Evolutionary conservation across 2,888 invertebrate genomes (phyloP).

Genomic region (Sminthurides aquaticus): DNA sequence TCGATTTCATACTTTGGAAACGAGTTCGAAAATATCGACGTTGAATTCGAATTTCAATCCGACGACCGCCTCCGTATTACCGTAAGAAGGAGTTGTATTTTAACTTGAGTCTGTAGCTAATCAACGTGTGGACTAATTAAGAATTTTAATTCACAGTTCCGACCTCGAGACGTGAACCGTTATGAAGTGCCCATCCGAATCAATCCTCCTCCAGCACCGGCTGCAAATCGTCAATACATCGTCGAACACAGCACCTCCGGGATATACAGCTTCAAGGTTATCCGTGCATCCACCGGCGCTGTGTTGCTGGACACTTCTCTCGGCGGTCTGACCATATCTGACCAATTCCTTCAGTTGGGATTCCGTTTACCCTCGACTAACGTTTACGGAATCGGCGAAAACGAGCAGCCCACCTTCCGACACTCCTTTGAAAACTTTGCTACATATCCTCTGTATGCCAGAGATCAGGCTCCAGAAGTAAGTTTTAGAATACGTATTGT

Average conservation of each 20-base stretch:
- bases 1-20: conserved; percentile 16
- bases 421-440: conserved; percentile 46
- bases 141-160: not conserved
- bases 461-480: conserved; percentile 45
- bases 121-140: not conserved
- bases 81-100: conserved; percentile 13
- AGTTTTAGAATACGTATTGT: not conserved
- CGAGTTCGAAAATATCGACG: conserved; percentile 26
- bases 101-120: not conserved
- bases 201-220: conserved; percentile 25
- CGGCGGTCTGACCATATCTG: conserved; percentile 48
- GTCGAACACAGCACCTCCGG: conserved; percentile 24
- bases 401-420: conserved; percentile 46
- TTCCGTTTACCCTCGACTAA: conserved; percentile 47
- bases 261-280: conserved; percentile 34
- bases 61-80: conserved; percentile 34
- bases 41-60: conserved; percentile 31
- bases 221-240: conserved; percentile 18
- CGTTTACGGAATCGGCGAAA: conserved; percentile 50
- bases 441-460: conserved; percentile 46
- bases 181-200: conserved; percentile 38
- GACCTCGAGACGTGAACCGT: conserved; percentile 19
- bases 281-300: conserved; percentile 28
- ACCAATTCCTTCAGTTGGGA: conserved; percentile 50
- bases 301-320: conserved; percentile 44